Conservation (phyloP, 1,140 invertebrate genomes). For the Helicorthomorpha holstii region DNA sequence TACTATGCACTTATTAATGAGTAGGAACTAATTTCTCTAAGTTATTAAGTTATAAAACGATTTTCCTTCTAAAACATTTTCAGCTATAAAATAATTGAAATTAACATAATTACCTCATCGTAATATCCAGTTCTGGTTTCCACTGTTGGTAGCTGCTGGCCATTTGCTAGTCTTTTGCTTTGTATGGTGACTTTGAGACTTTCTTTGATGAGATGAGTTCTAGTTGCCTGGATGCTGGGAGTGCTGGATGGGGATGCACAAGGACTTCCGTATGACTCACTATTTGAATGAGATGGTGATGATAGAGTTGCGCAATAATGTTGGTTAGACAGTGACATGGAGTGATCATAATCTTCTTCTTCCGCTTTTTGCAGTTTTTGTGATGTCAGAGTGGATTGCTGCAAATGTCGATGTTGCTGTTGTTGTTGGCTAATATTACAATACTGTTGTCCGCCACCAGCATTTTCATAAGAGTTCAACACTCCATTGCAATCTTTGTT, state of each 20-base stretch:
- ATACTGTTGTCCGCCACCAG: not conserved
- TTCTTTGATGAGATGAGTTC: constrained; percentile 79
- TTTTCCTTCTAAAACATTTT: too few species aligned
- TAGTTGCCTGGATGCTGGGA: constrained; percentile 56
- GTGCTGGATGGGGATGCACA: constrained; percentile 12
- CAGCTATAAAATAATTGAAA: too few species aligned
- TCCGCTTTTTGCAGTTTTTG: not conserved
- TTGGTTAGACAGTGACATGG: not conserved
- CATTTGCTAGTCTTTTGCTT: constrained; percentile 46
- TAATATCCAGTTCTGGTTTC: not conserved
- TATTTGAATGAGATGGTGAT: not conserved
- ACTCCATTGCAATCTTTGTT: too few species aligned
- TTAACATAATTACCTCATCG: not conserved
- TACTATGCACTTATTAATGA: too few species aligned
- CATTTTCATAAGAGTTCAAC: not conserved
- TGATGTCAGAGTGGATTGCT: not conserved
- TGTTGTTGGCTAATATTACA: too few species aligned
- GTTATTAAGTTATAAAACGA: too few species aligned
- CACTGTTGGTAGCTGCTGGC: constrained; percentile 13
- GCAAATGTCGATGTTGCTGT: not conserved
- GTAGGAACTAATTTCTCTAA: too few species aligned
- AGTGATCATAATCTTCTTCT: not conserved
- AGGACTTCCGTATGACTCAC: not conserved
- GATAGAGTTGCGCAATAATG: not conserved
- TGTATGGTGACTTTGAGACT: constrained; percentile 77